Evolutionary conservation across 1,140 invertebrate genomes (phyloP).

Genomic region (Paralvinella palmiformis): DNA sequence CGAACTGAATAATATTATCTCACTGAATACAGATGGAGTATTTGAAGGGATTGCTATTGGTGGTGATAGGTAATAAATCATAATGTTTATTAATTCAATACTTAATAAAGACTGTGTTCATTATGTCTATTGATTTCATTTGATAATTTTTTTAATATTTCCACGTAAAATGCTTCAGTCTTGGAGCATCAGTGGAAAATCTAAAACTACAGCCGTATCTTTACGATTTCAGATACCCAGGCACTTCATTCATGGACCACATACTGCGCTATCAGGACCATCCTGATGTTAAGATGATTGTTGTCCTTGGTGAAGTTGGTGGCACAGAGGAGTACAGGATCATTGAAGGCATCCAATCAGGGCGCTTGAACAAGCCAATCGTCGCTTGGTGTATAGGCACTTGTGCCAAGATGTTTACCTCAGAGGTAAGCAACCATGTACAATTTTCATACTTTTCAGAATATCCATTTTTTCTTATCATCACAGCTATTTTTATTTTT

Average conservation of each 20-base stretch:
- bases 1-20: conserved; percentile 97
- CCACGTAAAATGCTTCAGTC: no score
- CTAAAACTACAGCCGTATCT: not conserved
- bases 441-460: no score
- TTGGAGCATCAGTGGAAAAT: not conserved
- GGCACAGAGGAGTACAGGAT: conserved; percentile 99
- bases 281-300: conserved; percentile 82
- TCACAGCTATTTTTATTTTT: not conserved
- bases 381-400: conserved; percentile 99
- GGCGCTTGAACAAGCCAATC: conserved; percentile 84
- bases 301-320: conserved; percentile 91
- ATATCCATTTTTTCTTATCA: not conserved
- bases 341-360: conserved; percentile 75
- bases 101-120: not conserved
- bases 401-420: conserved; percentile 80
- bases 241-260: conserved; percentile 97
- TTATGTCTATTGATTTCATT: not conserved
- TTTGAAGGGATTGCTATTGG: conserved; percentile 98
- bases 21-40: conserved; percentile 94
- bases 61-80: conserved; percentile 69
- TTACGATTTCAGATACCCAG: conserved; percentile 66
- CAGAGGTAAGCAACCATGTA: no score
- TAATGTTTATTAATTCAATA: not conserved
- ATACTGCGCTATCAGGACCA: conserved; percentile 76
- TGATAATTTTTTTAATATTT: no score